A percentile compares a stretch with the other conserved stretches of the same genome.
These are phyloP conservation scores for Nowickia ferox DNA, from an alignment of 2,888 invertebrate species.

Conservation along the genomic window DNA sequence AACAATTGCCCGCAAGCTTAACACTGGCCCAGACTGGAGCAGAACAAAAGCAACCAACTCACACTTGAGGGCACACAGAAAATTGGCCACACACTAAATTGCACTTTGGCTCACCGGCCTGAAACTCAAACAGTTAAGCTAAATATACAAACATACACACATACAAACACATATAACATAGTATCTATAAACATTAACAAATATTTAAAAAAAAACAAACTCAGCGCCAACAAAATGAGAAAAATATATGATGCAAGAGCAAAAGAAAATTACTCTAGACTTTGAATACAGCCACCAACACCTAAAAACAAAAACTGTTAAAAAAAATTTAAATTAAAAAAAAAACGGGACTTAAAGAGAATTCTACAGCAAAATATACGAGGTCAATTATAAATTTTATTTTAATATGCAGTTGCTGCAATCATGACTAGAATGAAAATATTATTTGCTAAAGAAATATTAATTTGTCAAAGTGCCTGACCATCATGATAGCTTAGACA, in stretches of 20 bases:
- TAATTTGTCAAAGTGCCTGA: too few species aligned
- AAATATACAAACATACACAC: slow-evolving; percentile 2
- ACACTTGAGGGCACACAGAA: slow-evolving; percentile 66
- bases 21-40: slow-evolving; percentile 54
- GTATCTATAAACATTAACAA: background rate
- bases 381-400: too few species aligned
- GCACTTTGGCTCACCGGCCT: slow-evolving; percentile 65
- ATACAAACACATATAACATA: background rate
- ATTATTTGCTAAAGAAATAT: too few species aligned
- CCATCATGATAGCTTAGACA: too few species aligned
- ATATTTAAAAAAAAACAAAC: slow-evolving; percentile 31
- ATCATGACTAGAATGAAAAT: too few species aligned
- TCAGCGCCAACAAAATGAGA: slow-evolving; percentile 44
- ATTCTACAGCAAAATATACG: background rate
- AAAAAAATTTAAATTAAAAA: background rate
- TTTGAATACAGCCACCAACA: slow-evolving; percentile 64
- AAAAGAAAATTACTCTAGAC: slow-evolving; percentile 45
- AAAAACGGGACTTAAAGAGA: background rate
- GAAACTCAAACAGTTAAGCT: slow-evolving; percentile 26
- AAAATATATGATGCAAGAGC: slow-evolving; percentile 31
- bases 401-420: too few species aligned
- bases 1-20: slow-evolving; percentile 66
- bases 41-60: slow-evolving; percentile 63
- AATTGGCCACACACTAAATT: slow-evolving; percentile 72
- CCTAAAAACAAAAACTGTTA: slow-evolving; percentile 44